Evolutionary conservation across 1,140 invertebrate genomes (phyloP).

Genomic region (Lysiphlebus fabarum): DNA sequence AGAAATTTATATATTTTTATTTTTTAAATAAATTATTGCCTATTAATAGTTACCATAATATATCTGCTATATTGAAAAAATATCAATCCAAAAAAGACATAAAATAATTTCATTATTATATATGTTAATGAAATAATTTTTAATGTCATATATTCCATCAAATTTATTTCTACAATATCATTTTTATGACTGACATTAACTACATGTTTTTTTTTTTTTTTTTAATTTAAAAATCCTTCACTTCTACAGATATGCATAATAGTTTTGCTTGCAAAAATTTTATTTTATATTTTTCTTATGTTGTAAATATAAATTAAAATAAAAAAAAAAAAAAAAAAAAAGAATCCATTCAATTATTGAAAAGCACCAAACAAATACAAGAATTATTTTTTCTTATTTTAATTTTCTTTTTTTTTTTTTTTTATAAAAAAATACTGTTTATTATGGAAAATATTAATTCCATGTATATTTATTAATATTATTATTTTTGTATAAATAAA

Average conservation of each 20-base stretch:
- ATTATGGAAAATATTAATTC: too few relatives aligned
- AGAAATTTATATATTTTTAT: conserved; percentile 3
- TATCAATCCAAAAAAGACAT: conserved; percentile 1
- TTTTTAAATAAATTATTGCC: conserved; percentile 4
- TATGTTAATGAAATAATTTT: neutral
- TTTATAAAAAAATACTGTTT: too few relatives aligned
- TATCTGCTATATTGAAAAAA: neutral
- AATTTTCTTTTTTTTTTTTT: too few relatives aligned
- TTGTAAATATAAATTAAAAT: too few relatives aligned
- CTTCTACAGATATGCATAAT: conserved; percentile 5
- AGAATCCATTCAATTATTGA: too few relatives aligned
- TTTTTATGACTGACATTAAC: neutral
- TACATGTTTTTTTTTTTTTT: neutral
- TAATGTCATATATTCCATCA: neutral
- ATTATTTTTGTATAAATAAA: too few relatives aligned
- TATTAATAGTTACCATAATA: neutral
- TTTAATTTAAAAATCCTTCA: neutral
- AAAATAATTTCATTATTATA: neutral
- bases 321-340: too few relatives aligned
- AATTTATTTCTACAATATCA: neutral
- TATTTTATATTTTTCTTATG: too few relatives aligned
- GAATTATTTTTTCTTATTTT: too few relatives aligned
- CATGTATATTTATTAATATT: too few relatives aligned
- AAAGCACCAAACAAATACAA: too few relatives aligned
- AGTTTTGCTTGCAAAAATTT: neutral